A percentile compares a stretch with the other conserved stretches of the same genome.
Evolutionary conservation across 1,140 invertebrate genomes (phyloP).

Genomic region (Acromyrmex heyeri): DNA sequence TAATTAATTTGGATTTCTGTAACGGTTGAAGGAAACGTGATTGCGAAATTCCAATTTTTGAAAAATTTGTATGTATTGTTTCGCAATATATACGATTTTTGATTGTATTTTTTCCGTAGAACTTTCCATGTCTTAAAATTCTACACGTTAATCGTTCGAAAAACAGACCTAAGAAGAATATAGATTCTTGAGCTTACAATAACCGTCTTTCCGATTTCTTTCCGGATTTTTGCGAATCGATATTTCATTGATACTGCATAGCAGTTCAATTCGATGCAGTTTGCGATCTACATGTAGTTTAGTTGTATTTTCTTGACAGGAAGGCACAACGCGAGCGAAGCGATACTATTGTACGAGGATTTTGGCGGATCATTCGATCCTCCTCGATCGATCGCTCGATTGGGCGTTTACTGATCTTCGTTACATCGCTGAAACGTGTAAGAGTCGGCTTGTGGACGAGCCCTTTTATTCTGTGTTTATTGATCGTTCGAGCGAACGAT

Average conservation of each 20-base stretch:
- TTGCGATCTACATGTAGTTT: conserved; percentile 26
- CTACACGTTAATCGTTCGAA: background rate
- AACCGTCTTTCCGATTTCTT: background rate
- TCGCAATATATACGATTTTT: background rate
- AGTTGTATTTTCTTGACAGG: conserved; percentile 49
- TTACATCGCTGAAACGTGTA: conserved; percentile 77
- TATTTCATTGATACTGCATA: conserved; percentile 15
- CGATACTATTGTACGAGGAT: conserved; percentile 41
- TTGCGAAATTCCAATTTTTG: background rate
- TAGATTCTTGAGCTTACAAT: conserved; percentile 3
- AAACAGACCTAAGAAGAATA: background rate
- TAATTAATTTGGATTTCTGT: no score
- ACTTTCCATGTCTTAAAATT: background rate
- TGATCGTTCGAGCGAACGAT: conserved; percentile 75
- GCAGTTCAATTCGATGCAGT: conserved; percentile 17
- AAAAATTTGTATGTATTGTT: background rate
- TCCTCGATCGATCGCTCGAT: conserved; percentile 76
- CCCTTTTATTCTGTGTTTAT: conserved; percentile 69
- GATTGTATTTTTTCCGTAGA: background rate
- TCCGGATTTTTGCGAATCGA: background rate
- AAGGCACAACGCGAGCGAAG: conserved; percentile 52
- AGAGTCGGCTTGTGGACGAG: conserved; percentile 74
- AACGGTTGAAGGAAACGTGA: background rate
- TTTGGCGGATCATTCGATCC: conserved; percentile 66
- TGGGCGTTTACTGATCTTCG: conserved; percentile 73